Evolutionary conservation across 1,140 invertebrate species (phyloP), one percentile per base, ranked within the genome.

Genomic region (Brachionus manjavacas): DNA sequence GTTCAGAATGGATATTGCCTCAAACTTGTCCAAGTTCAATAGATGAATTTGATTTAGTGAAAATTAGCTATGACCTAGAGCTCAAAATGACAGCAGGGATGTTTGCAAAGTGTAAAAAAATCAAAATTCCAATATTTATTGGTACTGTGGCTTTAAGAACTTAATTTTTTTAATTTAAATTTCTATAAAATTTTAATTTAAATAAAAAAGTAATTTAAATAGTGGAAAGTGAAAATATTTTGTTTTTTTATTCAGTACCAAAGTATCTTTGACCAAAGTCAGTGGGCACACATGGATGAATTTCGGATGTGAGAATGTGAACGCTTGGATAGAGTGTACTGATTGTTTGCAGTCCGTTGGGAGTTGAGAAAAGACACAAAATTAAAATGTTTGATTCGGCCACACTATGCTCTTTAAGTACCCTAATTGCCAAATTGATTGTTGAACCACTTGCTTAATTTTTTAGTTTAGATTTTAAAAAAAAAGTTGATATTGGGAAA

Each of bases 281-380:
- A 25, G 31, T 70, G 11, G 81, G 60, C 43, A 84, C 81, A 20
- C 16, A 28, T 16, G 64, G 8, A 55, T 84, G 66, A 20, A 84
- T 84, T 74, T 84, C 81, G 7, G 64, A 49, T 39, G 46, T 55
- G 7, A 84, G 23, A 46, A 84, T 60, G 14, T 46, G 16, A n/a
- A 70, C 16, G 25, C 35, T 39, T 52, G 81, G 81, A 84, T 70
- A 84, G 3, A 23, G 25, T 28, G 41, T 11, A 11, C 25, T 55
- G 4, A 84, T 84, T 41, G 25, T 25, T 16, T 84, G 81, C n/a
- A 84, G 43, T 70, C 91, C 90, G 87, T 86, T 92, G 23, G 96
- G 96, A 0, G 97, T 98, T 87, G 95, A 96, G 90, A 99, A 99
- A 52, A 99, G 92, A 91, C 97, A 98, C 55, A 97, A 94, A 9